Conservation (phyloP, 2,888 invertebrate species). For the Drosophila picticornis region DNA sequence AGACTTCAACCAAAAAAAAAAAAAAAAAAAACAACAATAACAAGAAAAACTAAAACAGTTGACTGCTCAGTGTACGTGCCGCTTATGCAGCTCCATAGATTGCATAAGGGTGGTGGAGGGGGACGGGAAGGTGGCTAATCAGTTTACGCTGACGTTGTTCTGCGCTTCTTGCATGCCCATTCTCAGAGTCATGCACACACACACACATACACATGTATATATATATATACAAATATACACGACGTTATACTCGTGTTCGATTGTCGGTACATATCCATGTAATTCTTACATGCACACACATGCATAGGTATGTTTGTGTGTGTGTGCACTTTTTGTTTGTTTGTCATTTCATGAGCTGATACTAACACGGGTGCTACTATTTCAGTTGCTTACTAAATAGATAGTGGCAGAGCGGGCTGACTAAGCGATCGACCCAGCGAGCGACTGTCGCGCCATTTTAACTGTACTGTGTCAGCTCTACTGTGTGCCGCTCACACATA, state of each 20-base stretch:
- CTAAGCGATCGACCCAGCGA: constrained; percentile 71
- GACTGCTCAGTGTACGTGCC: constrained; percentile 60
- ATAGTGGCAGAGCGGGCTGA: constrained; percentile 76
- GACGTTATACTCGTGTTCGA: constrained; percentile 61
- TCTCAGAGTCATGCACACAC: constrained; percentile 48
- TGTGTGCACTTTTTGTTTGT: constrained; percentile 26
- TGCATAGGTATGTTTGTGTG: constrained; percentile 11
- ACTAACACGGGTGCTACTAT: constrained; percentile 82
- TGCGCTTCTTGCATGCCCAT: constrained; percentile 60
- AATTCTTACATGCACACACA: constrained; percentile 44
- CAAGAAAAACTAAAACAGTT: constrained; percentile 15
- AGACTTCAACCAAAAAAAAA: constrained; percentile 15
- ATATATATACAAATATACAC: constrained; percentile 1
- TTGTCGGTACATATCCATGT: constrained; percentile 64
- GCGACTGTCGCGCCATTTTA: constrained; percentile 72
- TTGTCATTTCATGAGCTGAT: constrained; percentile 69
- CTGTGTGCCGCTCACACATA: constrained; percentile 30
- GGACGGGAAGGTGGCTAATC: constrained; percentile 59
- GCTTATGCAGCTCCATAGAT: constrained; percentile 62
- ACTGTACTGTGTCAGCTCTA: constrained; percentile 62
- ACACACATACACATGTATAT: constrained; percentile 13
- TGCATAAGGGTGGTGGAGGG: background rate
- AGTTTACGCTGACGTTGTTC: constrained; percentile 79
- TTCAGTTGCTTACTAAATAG: constrained; percentile 81
- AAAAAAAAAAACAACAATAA: constrained; percentile 4